Evolutionary conservation across 2,888 invertebrate species (phyloP), one percentile per base, ranked within the genome.

Genomic region (Caenorhabditis plicata): DNA sequence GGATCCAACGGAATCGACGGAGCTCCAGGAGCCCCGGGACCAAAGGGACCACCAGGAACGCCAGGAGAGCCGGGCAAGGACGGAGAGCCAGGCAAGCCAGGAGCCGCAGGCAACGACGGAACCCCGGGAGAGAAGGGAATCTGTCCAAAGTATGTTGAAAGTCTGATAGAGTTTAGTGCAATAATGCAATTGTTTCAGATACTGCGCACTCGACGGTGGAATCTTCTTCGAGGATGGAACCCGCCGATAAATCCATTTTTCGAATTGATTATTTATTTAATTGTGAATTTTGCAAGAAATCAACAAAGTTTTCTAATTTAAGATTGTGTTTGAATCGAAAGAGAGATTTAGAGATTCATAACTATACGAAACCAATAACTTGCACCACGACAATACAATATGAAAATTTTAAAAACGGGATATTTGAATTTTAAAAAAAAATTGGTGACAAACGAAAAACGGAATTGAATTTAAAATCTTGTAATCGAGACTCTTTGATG

Each of bases 151-250:
- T 62, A 41, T 47, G 56, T 52, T 57, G 15, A 40, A 45, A 20
- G 15, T 3, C 29, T 38, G 19, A 9, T 20, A 23, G 7, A 20
- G 2, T n/a, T n/a, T n/a, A n/a, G n/a, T n/a, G n/a, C n/a, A n/a
- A n/a, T n/a, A n/a, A n/a, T n/a, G n/a, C n/a, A n/a, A n/a, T n/a
- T n/a, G n/a, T n/a, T n/a, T n/a, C n/a, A n/a, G n/a, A n/a, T 68
- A 69, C 50, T 69, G 69, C 54, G 69, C 69, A 49, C 50, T 69
- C 53, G 69, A 69, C 56, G 69, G 69, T 55, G 69, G 69, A 66
- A 77, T 78, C 57, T 78, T 78, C 77, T 78, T 78, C 75, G 77
- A 78, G 65, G 77, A 78, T 58, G 77, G 77, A 68, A 78, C 77
- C 39, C 69, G 73, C 36, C 73, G 73, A 54, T 72, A 68, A 65